Base-by-base conservation (phyloP, 2,113 vertebrate genomes). In the Orientallactaga bullata region DNA sequence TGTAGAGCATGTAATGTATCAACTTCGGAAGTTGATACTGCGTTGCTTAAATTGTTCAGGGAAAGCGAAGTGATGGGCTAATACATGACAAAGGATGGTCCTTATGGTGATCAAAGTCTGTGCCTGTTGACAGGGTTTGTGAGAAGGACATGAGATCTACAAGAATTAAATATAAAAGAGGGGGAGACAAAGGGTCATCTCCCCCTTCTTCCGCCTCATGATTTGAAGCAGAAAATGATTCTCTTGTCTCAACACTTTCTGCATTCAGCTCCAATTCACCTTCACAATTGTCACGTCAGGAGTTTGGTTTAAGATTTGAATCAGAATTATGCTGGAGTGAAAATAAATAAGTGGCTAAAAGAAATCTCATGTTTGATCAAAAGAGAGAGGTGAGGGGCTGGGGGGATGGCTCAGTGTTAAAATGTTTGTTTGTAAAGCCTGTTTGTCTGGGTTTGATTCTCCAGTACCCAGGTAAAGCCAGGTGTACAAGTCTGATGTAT, bases 1-100 rank as follows among this genome's bases (percentile, higher is more conserved):
- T 95, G 96, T 97, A 94, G 95, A 96, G 94, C 96, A 93, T 87
- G 93, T 94, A 97, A 94, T 86, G 81, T 81, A 91, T 86, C 81
- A 83, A 80, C 95, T 95, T 97, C 96, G 95, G 93, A 83, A 61
- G 92, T 90, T 95, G 88, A 96, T 77, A 91, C 79, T 88, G 90
- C 85, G 95, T 88, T 15, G 91, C 96, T 96, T 89, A 92, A 89
- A 88, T 97, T 28, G 69, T 17, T 51, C 47, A n/a, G 47, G 35
- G 73, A 61, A 80, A 74, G 37, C 6, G 30, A 39, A 71, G 61
- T 63, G 47, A 23, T 35, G 35, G n/a, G 21, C 16, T 74, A 26
- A 30, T 17, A 51, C 60, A 3, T 5, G 76, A 9, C 7, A 18
- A 7, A 55, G 55, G 11, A 55, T 55, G 55, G 55, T 13, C 55